Percentiles rank a stretch among this genome's conserved stretches.
Conservation (phyloP, 2,113 vertebrate species). For the Perca fluviatilis region DNA sequence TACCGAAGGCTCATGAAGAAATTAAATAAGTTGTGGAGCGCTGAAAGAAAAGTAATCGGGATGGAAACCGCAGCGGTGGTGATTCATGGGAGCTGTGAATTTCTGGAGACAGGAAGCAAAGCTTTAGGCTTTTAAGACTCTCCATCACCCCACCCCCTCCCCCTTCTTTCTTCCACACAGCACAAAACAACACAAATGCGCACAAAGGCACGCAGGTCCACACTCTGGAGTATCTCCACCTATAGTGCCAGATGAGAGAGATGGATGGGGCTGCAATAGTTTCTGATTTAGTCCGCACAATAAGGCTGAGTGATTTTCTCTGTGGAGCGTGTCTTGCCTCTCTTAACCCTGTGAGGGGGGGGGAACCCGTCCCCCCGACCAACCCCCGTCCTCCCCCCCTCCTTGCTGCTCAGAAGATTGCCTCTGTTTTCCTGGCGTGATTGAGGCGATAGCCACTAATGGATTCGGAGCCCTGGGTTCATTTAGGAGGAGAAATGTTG, state of each 20-base stretch:
- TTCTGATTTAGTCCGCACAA: conserved; percentile 70
- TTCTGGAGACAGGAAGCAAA: conserved; percentile 39
- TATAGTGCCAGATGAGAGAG: conserved; percentile 42
- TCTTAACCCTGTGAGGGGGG: conserved; percentile 41
- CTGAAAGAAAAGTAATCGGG: conserved; percentile 37
- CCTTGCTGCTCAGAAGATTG: conserved; percentile 46
- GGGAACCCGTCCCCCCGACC: not conserved
- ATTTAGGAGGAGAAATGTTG: conserved; percentile 47
- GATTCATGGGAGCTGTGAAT: conserved; percentile 47
- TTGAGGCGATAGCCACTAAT: conserved; percentile 72
- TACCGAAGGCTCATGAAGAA: not conserved
- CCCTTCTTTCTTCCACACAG: not conserved
- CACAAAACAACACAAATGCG: not conserved
- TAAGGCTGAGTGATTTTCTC: conserved; percentile 68
- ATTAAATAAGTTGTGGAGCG: conserved; percentile 28
- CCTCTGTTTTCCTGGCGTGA: conserved; percentile 53
- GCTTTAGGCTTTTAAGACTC: conserved; percentile 41
- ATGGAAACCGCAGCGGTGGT: conserved; percentile 24
- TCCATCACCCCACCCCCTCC: not conserved
- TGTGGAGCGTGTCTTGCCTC: conserved; percentile 47
- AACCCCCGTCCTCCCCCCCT: not conserved
- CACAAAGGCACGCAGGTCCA: not conserved
- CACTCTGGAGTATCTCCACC: conserved; percentile 40
- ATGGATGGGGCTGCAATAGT: conserved; percentile 55
- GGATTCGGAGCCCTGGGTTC: conserved; percentile 47